phyloP scores from a whole-genome alignment of 2,113 vertebrate genomes.

The Athene cunicularia region DNA sequence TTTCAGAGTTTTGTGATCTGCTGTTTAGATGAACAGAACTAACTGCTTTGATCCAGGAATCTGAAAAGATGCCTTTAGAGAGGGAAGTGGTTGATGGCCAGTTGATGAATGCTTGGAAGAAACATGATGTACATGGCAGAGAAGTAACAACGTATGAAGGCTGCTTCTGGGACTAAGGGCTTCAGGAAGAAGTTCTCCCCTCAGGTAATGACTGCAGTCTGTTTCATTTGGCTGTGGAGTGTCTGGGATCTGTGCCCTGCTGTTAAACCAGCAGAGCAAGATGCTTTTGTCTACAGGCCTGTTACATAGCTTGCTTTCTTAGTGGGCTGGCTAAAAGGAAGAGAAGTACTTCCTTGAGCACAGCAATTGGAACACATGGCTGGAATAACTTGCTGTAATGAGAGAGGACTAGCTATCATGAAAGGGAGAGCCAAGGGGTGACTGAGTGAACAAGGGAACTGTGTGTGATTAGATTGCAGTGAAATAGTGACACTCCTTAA shows the following conservation, averaged over 20 bases:
- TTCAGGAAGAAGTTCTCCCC: neutral
- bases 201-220: neutral
- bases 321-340: neutral
- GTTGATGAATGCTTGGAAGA: neutral
- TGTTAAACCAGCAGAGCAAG: conserved; percentile 24
- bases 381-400: neutral
- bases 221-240: neutral
- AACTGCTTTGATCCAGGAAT: neutral
- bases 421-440: neutral
- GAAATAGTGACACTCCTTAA: neutral
- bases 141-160: neutral
- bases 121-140: neutral
- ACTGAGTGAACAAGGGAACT: neutral
- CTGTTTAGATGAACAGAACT: neutral
- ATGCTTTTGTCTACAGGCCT: neutral
- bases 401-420: neutral
- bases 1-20: neutral
- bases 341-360: neutral
- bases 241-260: neutral
- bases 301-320: neutral
- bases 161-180: neutral
- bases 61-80: neutral
- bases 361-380: neutral
- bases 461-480: fast-evolving
- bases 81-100: neutral